A percentile compares a stretch with the other conserved stretches of the same genome.
Evolutionary conservation across 2,888 invertebrate species (phyloP).

Genomic region (Griposia aprilina): DNA sequence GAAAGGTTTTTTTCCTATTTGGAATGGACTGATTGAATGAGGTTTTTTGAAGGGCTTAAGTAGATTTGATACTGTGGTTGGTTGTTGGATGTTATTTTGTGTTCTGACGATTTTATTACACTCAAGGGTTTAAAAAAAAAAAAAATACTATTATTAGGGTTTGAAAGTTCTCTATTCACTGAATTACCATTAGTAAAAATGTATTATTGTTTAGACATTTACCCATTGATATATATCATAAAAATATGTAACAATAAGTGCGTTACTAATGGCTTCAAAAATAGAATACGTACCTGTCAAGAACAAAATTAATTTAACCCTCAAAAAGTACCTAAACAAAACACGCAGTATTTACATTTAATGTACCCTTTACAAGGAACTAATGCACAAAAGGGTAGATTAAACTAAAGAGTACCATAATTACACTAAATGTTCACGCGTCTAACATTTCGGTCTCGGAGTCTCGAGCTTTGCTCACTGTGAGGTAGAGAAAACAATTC

Average conservation of each 20-base stretch:
- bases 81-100: neutral
- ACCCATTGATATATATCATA: neutral
- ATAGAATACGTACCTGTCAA: neutral
- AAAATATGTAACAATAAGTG: neutral
- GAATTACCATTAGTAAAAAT: neutral
- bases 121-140: no score
- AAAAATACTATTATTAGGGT: no score
- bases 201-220: neutral
- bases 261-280: neutral
- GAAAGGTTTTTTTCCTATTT: slow-evolving; percentile 54
- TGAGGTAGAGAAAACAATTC: slow-evolving; percentile 86
- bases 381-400: slow-evolving; percentile 62
- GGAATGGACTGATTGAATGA: slow-evolving; percentile 32
- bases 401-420: slow-evolving; percentile 72
- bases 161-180: neutral
- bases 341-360: slow-evolving; percentile 24
- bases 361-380: slow-evolving; percentile 42
- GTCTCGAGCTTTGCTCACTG: slow-evolving; percentile 77
- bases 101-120: neutral
- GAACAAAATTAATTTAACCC: neutral
- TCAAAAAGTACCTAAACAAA: slow-evolving; percentile 10
- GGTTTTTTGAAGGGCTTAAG: slow-evolving; percentile 18
- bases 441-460: slow-evolving; percentile 76
- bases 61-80: slow-evolving; percentile 19
- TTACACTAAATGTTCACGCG: slow-evolving; percentile 73